phyloP scores from a whole-genome alignment of 2,797 vertebrate genomes.

The Amniataba percoides region DNA sequence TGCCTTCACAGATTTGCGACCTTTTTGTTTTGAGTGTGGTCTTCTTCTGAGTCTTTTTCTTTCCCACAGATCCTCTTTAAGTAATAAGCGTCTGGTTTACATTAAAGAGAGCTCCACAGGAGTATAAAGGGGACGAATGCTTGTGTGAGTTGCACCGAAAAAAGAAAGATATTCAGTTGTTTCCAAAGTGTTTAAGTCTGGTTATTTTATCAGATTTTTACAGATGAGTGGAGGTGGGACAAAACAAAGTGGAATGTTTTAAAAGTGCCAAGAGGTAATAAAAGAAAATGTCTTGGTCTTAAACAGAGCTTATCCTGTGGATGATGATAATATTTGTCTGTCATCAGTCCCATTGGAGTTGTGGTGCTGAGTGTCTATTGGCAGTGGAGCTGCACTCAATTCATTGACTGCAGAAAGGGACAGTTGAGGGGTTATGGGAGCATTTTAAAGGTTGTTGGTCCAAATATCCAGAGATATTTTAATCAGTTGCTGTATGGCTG shows the following conservation, averaged over 20 bases:
- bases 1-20: conserved; percentile 63
- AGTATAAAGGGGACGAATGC: conserved; percentile 5
- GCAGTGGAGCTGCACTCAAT: conserved; percentile 1
- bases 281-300: conserved; percentile 60
- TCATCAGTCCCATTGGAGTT: conserved; percentile 24
- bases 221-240: conserved; percentile 50
- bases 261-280: conserved; percentile 67
- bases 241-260: conserved; percentile 65
- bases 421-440: not conserved
- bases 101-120: conserved; percentile 53
- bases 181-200: conserved; percentile 68
- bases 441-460: not conserved
- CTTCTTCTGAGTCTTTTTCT: conserved; percentile 47
- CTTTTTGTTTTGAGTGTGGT: conserved; percentile 65
- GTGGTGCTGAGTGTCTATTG: conserved; percentile 19
- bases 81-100: conserved; percentile 76
- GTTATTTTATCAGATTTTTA: conserved; percentile 73
- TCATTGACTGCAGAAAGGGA: conserved; percentile 5
- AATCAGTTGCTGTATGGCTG: not conserved
- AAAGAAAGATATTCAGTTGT: conserved; percentile 53
- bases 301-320: conserved; percentile 51
- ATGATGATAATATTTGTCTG: conserved; percentile 49
- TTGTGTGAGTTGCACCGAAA: conserved; percentile 49
- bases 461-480: not conserved
- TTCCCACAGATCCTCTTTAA: conserved; percentile 64